Evolutionary conservation across 2,797 vertebrate genomes (phyloP).

Genomic region (Schizopygopsis pylzovi): DNA sequence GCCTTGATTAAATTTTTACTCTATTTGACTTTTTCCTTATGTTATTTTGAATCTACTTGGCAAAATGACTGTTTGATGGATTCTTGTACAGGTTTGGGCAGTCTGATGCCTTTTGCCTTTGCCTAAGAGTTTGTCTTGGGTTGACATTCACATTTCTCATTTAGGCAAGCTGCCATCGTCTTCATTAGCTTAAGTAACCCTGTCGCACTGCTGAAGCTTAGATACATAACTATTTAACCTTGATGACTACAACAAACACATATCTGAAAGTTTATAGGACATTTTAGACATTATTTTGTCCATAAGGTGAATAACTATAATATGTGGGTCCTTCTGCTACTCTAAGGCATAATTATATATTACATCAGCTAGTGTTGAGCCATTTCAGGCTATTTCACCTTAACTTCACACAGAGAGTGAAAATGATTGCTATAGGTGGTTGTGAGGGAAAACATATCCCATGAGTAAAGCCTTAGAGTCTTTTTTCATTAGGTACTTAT

Average conservation of each 20-base stretch:
- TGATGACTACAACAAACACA: not conserved
- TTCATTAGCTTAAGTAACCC: not conserved
- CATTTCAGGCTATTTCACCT: not conserved
- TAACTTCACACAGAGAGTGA: not conserved
- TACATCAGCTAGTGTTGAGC: not conserved
- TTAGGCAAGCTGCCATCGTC: not conserved
- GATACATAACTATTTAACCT: not conserved
- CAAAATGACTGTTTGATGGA: not conserved
- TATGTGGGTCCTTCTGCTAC: not conserved
- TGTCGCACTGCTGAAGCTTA: not conserved
- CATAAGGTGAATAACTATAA: not conserved
- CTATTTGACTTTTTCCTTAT: not conserved
- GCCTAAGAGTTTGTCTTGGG: not conserved
- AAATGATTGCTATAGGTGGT: not conserved
- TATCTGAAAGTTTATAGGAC: not conserved
- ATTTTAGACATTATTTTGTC: not conserved
- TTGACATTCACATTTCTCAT: not conserved
- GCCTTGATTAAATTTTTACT: not conserved
- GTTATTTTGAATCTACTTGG: not conserved
- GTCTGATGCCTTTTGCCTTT: not conserved
- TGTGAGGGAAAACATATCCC: not conserved
- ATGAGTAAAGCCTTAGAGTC: not conserved
- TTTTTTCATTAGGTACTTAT: conserved; percentile 20
- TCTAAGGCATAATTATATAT: not conserved
- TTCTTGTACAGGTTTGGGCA: not conserved